Base-by-base conservation (phyloP, 2,113 vertebrate species). In the Albula goreensis region DNA sequence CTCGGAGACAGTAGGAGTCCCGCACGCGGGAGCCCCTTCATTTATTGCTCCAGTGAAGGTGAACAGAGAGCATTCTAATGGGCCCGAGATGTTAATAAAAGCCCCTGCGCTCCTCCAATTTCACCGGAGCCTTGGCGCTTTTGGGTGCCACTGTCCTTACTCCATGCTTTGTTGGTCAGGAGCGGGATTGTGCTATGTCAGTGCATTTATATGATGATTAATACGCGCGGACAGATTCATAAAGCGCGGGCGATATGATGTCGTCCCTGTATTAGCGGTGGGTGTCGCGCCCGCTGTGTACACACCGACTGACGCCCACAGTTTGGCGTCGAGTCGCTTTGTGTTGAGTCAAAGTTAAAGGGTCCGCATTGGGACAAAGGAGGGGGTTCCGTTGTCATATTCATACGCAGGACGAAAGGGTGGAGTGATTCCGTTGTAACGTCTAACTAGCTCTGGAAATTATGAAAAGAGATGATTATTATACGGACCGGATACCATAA, bases 41-140 rank as follows among this genome's bases (percentile, higher is more conserved):
- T 99, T 99, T 99, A 98, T 97, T 99, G 98, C 98, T 99, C 98
- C 97, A 99, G 91, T 99, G 98, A 99, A 99, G 97, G 97, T 97
- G 98, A 99, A 99, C 98, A 96, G 96, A 96, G 96, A 97, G 96
- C 96, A 94, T 96, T 97, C 97, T 98, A 98, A 99, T 99, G 97
- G 97, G 95, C 95, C 97, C 96, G 97, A 96, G 95, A 96, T 97
- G 98, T 98, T 99, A 98, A 99, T 99, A 99, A 99, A 95, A 95
- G 94, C 60, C 95, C 95, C 92, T 91, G 92, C 92, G 95, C 96
- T 95, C 96, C 95, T 94, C 92, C 94, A 93, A 91, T 94, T 96
- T 91, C 91, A 90, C 92, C 87, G 88, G 90, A 91, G 95, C 94
- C 94, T 95, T 88, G 92, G 96, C 94, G 96, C 97, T 98, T 97